Evolutionary conservation across 2,113 vertebrate genomes (phyloP), one percentile per base, ranked within the genome.

Genomic region (Lagopus leucura): DNA sequence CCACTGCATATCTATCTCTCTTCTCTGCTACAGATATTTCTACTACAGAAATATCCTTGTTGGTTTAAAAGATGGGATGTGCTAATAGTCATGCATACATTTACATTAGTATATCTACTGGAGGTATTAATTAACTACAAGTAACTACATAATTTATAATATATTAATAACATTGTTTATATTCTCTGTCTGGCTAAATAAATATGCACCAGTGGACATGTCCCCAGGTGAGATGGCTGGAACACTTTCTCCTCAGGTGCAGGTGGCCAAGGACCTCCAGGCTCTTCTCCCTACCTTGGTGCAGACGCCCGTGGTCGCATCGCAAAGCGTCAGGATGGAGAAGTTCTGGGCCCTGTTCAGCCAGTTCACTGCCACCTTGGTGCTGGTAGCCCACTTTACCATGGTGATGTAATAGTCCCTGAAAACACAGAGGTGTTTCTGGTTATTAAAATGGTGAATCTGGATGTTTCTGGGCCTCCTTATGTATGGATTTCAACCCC

Each of bases 311-410:
- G 99, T 99, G 14, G 99, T 99, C 86, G 98, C 99, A 1, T 99
- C 99, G 8, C 99, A 99, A 82, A 99, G 98, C 0, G 99, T 99
- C 72, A 99, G 98, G 83, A 99, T 98, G 13, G 99, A 99, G 88
- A 99, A 98, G 25, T 99, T 99, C 98, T 99, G 99, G 3, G 99
- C 98, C 80, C 99, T 97, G 98, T 99, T 99, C 93, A 99, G 96
- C 99, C 99, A 99, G 97, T 99, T 99, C 66, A 99, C 99, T 13
- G 99, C 99, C 92, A 99, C 98, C 93, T 99, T 99, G 84, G 99
- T 99, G 95, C 98, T 99, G 70, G 99, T 99, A 72, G 99, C 99
- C 99, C 99, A 99, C 38, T 99, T 99, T 93, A 99, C 99, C 99
- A 99, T 99, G 84, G 99, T 99, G 89, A 99, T 98, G 75, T 99